Conservation (phyloP, 1,140 invertebrate genomes). For the Gryon sp. region DNA sequence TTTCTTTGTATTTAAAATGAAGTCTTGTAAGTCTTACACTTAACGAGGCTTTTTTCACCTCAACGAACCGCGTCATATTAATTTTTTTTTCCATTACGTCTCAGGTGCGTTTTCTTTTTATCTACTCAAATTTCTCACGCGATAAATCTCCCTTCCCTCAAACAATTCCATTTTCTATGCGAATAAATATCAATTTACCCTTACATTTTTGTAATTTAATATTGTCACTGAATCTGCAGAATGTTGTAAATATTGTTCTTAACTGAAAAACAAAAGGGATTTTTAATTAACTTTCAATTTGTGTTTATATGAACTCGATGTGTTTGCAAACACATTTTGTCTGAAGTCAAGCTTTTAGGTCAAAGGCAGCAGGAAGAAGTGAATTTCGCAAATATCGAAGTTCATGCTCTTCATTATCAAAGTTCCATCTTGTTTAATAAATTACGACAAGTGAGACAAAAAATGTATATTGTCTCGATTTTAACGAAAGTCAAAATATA, state of each 20-base stretch:
- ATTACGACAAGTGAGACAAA: too few species aligned
- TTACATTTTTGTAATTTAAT: too few species aligned
- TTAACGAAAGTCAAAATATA: not conserved
- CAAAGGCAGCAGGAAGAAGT: not conserved
- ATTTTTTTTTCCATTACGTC: conserved; percentile 15
- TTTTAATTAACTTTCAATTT: too few species aligned
- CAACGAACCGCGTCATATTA: conserved; percentile 26
- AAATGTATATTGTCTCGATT: not conserved
- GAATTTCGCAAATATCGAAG: conserved; percentile 20
- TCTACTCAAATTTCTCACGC: conserved; percentile 10
- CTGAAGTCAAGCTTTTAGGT: too few species aligned
- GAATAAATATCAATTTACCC: too few species aligned
- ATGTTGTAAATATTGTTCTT: too few species aligned
- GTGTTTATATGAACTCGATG: too few species aligned
- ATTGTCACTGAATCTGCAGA: too few species aligned
- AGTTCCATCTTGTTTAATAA: not conserved
- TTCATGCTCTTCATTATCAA: conserved; percentile 16
- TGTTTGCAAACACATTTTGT: too few species aligned
- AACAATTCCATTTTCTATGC: conserved; percentile 10
- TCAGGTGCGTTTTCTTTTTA: too few species aligned
- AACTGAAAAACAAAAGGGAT: too few species aligned
- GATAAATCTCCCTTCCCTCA: conserved; percentile 6
- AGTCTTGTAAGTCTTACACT: conserved; percentile 17
- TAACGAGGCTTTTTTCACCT: conserved; percentile 22
- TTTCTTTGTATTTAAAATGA: conserved; percentile 10